These are phyloP conservation scores for Pluvialis apricaria DNA, from an alignment of 2,113 vertebrate genomes.

Conservation along the genomic window DNA sequence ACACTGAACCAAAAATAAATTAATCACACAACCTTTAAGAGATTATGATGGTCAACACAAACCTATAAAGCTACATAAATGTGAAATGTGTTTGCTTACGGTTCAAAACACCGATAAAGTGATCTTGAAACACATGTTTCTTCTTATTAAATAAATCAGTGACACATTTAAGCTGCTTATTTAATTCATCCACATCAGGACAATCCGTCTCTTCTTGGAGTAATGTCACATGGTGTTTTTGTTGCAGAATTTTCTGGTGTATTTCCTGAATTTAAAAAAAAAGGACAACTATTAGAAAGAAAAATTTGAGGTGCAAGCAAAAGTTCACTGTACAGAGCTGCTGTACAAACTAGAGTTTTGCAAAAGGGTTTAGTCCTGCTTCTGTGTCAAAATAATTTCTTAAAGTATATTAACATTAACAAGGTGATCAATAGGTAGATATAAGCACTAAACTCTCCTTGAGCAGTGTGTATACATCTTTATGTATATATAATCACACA, in stretches of 20 bases:
- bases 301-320: not conserved
- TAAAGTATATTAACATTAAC: not conserved
- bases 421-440: not conserved
- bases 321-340: not conserved
- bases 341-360: not conserved
- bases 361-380: not conserved
- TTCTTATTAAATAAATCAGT: slow-evolving; percentile 84
- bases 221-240: slow-evolving; percentile 79
- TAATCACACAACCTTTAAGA: not conserved
- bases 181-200: slow-evolving; percentile 82
- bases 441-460: not conserved
- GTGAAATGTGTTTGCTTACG: slow-evolving; percentile 66
- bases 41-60: not conserved
- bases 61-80: not conserved
- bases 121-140: slow-evolving; percentile 83
- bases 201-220: slow-evolving; percentile 81
- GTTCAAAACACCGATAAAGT: slow-evolving; percentile 75
- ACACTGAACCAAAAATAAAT: not conserved
- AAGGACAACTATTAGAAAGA: not conserved
- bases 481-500: not conserved
- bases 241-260: slow-evolving; percentile 80
- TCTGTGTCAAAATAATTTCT: not conserved
- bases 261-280: slow-evolving; percentile 74
- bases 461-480: not conserved
- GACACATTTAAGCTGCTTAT: slow-evolving; percentile 77